phyloP scores from a whole-genome alignment of 2,797 vertebrate species.

The Sebastes iracundus region DNA sequence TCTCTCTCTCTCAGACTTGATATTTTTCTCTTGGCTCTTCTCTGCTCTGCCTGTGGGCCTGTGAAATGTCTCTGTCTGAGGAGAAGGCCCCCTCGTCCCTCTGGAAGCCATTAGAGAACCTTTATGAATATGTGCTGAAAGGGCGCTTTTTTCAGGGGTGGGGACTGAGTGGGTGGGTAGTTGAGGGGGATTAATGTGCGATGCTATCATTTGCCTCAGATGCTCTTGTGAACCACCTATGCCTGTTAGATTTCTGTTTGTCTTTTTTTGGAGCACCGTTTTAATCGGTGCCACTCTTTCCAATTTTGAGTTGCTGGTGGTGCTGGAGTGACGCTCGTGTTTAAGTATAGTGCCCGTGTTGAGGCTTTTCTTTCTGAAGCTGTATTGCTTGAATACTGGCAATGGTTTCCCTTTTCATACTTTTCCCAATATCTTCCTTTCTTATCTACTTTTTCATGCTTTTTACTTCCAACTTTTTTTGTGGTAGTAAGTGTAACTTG shows the following conservation, averaged over 20 bases:
- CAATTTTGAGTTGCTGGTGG: neutral
- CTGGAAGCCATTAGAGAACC: conserved; percentile 85
- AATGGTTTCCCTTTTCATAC: conserved; percentile 11
- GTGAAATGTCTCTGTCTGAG: conserved; percentile 79
- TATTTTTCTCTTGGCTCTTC: conserved; percentile 72
- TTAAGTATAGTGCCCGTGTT: conserved; percentile 8
- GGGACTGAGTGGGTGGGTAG: conserved; percentile 60
- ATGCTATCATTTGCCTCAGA: conserved; percentile 56
- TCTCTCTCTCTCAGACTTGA: conserved; percentile 51
- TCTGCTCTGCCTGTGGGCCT: conserved; percentile 76
- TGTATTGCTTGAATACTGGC: conserved; percentile 1
- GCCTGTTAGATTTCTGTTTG: conserved; percentile 30
- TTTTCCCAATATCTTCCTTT: conserved; percentile 8
- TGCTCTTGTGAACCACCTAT: conserved; percentile 43
- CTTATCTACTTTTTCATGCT: conserved; percentile 20
- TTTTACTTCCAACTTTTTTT: conserved; percentile 11
- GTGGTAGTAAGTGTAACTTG: conserved; percentile 35
- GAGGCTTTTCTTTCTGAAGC: conserved; percentile 24
- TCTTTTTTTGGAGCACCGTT: conserved; percentile 38
- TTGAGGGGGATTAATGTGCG: conserved; percentile 53
- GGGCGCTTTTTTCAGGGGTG: conserved; percentile 65
- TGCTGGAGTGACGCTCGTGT: conserved; percentile 11
- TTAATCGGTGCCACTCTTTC: conserved; percentile 6
- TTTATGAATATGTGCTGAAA: conserved; percentile 85
- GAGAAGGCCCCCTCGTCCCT: conserved; percentile 77